Evolutionary conservation across 2,888 invertebrate genomes (phyloP), one percentile per base, ranked within the genome.

Genomic region (Stegophylla sp.): DNA sequence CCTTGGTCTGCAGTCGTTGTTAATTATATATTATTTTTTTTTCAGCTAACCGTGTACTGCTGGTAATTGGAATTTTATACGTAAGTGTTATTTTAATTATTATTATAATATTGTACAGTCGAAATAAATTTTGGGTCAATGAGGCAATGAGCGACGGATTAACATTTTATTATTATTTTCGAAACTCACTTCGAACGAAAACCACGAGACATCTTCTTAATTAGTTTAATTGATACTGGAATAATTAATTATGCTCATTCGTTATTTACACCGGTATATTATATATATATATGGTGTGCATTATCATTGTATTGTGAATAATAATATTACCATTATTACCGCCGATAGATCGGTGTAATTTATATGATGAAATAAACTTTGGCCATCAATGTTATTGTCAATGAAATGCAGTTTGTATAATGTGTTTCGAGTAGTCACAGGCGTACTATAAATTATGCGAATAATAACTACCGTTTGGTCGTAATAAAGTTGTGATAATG

Each of bases 151-250:
- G 28, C 7, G 28, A 7, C 7, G 2, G 61, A 28, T 61, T 28
- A 61, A 28, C 61, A 61, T 61, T 28, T 61, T 61, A 17, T 17
- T 28, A 61, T 61, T 61, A 17, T 17, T 28, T 15, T 28, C 15
- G 0, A 15, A 17, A 61, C 15, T 28, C 15, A 13, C 17, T 28
- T 28, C 15, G 7, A 26, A 28, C 17, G 28, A 13, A 28, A 15
- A 61, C 17, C 26, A 17, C 45, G 43, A 45, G n/a, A n/a, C n/a
- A n/a, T n/a, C 26, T 66, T 45, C 66, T 66, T 66, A 66, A 66
- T 45, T 26, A 66, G 45, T 45, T 66, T 66, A 26, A 66, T n/a
- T 66, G 66, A 53, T n/a, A n/a, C 53, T 20, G 20, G 53, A 53
- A 53, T 53, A 53, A 53, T 51, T 51, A 51, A 51, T 53, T 53